Evolutionary conservation across 2,113 vertebrate genomes (phyloP).

Genomic region (Salvelinus namaycush): DNA sequence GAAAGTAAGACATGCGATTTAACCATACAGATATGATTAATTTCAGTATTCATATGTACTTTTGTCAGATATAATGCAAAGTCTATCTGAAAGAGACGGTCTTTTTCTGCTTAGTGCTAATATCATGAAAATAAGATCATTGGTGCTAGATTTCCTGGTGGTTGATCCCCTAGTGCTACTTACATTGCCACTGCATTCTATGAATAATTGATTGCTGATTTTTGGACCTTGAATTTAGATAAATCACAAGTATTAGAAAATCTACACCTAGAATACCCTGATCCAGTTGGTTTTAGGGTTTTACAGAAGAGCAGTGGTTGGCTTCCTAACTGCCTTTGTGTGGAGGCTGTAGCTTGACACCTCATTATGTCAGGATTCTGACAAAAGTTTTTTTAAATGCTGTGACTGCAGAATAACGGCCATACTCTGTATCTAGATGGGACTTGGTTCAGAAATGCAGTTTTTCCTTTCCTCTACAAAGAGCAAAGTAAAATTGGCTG

Average conservation of each 20-base stretch:
- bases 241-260: neutral
- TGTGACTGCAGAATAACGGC: neutral
- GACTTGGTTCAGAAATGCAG: neutral
- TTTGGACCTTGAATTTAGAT: neutral
- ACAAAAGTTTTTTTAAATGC: neutral
- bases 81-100: too few species aligned
- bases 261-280: neutral
- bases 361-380: slow-evolving; percentile 4
- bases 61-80: too few species aligned
- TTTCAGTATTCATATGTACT: too few species aligned
- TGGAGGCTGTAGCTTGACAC: neutral
- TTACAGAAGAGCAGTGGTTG: neutral
- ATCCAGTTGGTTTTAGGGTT: neutral
- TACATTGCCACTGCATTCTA: neutral
- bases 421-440: neutral
- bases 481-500: neutral
- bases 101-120: neutral
- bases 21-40: too few species aligned
- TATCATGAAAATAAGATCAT: neutral
- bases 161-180: too few species aligned
- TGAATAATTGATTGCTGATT: neutral
- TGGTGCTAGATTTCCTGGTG: neutral
- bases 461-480: neutral
- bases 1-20: too few species aligned
- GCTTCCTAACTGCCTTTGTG: neutral